Evolutionary conservation across 2,113 vertebrate species (phyloP).

Genomic region (Tetrao urogallus): DNA sequence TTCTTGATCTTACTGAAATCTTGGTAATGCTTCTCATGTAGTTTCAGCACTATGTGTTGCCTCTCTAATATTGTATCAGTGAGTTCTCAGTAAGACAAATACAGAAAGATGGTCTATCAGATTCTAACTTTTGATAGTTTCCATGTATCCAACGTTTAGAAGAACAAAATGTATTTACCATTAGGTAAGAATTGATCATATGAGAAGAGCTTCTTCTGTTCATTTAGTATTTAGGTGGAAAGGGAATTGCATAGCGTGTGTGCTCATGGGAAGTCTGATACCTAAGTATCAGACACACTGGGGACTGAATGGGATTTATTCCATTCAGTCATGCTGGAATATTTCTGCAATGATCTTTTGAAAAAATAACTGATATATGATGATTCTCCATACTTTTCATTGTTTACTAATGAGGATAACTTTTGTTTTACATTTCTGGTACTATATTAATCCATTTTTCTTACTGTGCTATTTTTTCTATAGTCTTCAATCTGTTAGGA

Average conservation of each 20-base stretch:
- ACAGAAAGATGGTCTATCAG: not conserved
- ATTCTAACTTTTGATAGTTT: not conserved
- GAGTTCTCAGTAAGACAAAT: not conserved
- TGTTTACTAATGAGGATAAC: not conserved
- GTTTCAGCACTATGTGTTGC: not conserved
- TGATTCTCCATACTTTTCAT: not conserved
- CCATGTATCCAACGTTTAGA: not conserved
- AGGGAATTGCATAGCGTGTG: not conserved
- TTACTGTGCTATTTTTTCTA: not conserved
- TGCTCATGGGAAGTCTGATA: not conserved
- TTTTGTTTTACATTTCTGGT: not conserved
- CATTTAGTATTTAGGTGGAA: not conserved
- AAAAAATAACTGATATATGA: not conserved
- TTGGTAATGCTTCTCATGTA: not conserved
- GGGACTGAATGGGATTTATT: not conserved
- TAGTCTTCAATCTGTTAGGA: not conserved
- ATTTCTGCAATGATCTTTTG: not conserved
- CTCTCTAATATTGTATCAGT: not conserved
- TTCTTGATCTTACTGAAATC: not conserved
- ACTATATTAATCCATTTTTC: not conserved
- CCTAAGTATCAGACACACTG: not conserved
- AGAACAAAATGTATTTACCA: not conserved
- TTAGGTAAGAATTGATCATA: not conserved
- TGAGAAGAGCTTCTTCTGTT: not conserved
- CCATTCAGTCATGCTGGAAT: not conserved